Evolutionary conservation across 2,113 vertebrate species (phyloP).

Genomic region (Colaptes auratus): DNA sequence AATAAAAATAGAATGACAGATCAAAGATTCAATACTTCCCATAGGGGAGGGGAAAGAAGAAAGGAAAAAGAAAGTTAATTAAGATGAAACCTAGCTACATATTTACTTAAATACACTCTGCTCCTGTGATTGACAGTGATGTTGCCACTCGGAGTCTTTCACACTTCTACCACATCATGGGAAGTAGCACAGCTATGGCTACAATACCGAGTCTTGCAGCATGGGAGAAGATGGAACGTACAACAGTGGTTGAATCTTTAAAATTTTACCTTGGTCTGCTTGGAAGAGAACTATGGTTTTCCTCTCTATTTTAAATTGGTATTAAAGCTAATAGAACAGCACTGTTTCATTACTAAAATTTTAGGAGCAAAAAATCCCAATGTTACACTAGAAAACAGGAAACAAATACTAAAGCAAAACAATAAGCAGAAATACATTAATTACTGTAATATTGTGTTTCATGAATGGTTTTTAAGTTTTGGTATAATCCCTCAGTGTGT

Average conservation of each 20-base stretch:
- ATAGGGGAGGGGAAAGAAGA: neutral
- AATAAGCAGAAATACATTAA: neutral
- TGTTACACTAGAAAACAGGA: neutral
- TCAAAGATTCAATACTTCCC: neutral
- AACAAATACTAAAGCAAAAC: neutral
- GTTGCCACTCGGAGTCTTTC: conserved; percentile 12
- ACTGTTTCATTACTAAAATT: neutral
- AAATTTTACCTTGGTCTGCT: neutral
- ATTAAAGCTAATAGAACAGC: neutral
- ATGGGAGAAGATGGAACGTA: conserved; percentile 67
- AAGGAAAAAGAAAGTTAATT: neutral
- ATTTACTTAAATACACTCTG: conserved; percentile 24
- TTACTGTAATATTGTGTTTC: neutral
- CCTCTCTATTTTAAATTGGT: neutral
- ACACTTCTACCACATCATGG: neutral
- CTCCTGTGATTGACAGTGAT: conserved; percentile 69
- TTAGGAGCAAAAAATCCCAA: neutral
- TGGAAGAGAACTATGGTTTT: neutral
- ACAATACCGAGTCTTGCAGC: conserved; percentile 25
- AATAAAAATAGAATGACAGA: conserved; percentile 11
- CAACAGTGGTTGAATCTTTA: conserved; percentile 39
- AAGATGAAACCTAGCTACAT: neutral
- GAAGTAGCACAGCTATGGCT: neutral
- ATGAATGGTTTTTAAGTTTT: neutral
- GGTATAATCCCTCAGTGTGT: neutral